Evolutionary conservation across 2,113 vertebrate species (phyloP), one percentile per base, ranked within the genome.

Genomic region (Anser brachyrhynchus): DNA sequence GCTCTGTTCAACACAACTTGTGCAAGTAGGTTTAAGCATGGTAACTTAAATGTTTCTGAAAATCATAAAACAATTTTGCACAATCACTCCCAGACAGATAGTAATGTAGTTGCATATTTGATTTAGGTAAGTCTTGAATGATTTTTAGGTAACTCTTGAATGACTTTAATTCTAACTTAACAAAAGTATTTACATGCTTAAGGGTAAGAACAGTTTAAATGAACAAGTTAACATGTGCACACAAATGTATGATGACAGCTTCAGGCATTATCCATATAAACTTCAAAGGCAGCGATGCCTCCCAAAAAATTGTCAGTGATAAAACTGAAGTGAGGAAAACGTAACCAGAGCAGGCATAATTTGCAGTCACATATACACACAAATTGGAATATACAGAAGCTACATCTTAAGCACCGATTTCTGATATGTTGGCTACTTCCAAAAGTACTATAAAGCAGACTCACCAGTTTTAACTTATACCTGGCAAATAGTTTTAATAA

Each of bases 311-410:
- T 77, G 44, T 23, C 57, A 89, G 51, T 70, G 59, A 44, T 39
- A 88, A 87, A 5, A 73, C 3, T 35, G 25, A 92, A 79, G 46
- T 15, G 11, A 54, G n/a, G 21, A 52, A 57, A 81, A 79, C 65
- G 35, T 7, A 44, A 46, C 14, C 13, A 54, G 5, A 88, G 37
- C 0, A 0, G 10, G 33, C 1, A 3, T 13, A 26, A 54, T n/a
- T 52, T 90, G 28, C 64, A 83, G 14, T 71, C 29, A 70, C 31
- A 91, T 51, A 79, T 6, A 71, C 25, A 86, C 25, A 37, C 2
- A 83, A 85, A 79, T 46, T 10, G 76, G 51, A 66, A 90, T 26
- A 90, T 15, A 84, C 2, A 66, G 46, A 89, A 64, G 25, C 20
- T 78, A 17, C 28, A 9, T 28, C 46, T 73, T 46, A 90, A 52